phyloP scores from a whole-genome alignment of 2,797 vertebrate species.

The Phylloscopus collybita region DNA sequence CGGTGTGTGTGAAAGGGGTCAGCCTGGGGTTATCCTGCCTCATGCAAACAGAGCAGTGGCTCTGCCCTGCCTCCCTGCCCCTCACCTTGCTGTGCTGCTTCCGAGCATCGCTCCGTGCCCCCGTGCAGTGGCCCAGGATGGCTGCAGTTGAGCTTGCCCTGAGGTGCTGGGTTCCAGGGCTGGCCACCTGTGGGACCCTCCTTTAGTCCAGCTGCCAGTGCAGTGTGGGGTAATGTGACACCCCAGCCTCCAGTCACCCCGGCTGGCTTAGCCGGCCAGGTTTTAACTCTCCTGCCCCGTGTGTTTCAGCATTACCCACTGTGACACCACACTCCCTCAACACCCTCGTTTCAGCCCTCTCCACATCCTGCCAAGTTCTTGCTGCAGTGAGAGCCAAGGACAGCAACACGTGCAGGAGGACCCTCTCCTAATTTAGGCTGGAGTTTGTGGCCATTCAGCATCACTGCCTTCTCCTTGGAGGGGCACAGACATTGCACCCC shows the following conservation, averaged over 20 bases:
- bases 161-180: fast-evolving
- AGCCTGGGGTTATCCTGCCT: slow-evolving; percentile 63
- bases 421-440: neutral
- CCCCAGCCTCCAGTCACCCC: no score
- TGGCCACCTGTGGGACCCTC: neutral
- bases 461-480: neutral
- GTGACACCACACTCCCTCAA: fast-evolving
- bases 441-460: neutral
- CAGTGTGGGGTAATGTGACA: neutral
- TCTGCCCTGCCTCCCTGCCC: neutral
- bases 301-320: neutral
- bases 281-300: neutral
- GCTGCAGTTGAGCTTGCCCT: neutral
- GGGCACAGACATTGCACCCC: no score
- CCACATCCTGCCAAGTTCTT: fast-evolving
- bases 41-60: neutral
- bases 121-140: fast-evolving
- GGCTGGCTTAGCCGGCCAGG: neutral
- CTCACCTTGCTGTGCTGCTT: neutral
- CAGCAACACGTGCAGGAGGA: fast-evolving
- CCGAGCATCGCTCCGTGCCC: fast-evolving
- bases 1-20: slow-evolving; percentile 42
- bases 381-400: neutral
- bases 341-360: fast-evolving
- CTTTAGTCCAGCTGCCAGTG: neutral